These are phyloP conservation scores for Campylomormyrus numenius DNA, from an alignment of 2,113 vertebrate genomes.

Conservation along the genomic window DNA sequence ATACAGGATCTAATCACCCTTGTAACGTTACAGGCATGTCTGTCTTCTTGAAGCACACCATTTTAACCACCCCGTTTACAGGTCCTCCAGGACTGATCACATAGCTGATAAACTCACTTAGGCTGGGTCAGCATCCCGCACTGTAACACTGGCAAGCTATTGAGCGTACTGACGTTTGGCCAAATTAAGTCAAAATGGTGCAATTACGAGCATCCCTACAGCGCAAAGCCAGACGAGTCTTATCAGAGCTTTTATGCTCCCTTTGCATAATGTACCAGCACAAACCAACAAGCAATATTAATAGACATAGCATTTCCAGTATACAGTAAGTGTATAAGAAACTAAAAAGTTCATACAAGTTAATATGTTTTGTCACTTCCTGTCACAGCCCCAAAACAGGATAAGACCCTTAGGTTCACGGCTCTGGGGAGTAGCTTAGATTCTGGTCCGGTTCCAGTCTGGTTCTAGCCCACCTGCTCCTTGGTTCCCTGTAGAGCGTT, in stretches of 20 bases:
- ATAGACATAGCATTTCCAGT: background rate
- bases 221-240: background rate
- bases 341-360: background rate
- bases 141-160: background rate
- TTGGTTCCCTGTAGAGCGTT: background rate
- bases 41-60: background rate
- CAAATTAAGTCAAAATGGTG: background rate
- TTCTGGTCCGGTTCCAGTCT: background rate
- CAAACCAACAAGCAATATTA: background rate
- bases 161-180: background rate
- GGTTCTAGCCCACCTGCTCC: background rate
- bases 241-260: background rate
- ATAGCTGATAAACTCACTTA: background rate
- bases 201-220: background rate
- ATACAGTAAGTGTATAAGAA: background rate
- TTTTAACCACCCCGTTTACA: too few species aligned
- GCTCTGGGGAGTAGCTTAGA: background rate
- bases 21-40: background rate
- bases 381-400: background rate
- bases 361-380: background rate
- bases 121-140: background rate
- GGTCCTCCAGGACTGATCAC: background rate
- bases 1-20: background rate
- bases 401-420: background rate
- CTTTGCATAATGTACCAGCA: background rate